These are phyloP conservation scores for Bombycilla garrulus DNA, from an alignment of 2,113 vertebrate species.

Conservation along the genomic window DNA sequence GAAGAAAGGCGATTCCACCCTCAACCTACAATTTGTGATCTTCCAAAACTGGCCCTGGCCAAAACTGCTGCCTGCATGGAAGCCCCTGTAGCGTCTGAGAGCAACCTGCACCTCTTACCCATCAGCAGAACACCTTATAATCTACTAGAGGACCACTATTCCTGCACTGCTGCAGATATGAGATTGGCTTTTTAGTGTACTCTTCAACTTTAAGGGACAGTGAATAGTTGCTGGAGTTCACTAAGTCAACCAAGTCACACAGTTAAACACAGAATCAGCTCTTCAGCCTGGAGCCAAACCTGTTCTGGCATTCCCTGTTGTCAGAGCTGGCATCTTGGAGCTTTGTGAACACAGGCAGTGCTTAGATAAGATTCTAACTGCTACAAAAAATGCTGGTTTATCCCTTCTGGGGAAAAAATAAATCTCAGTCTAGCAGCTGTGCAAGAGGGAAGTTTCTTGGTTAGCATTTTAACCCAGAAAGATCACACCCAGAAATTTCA, in stretches of 20 bases:
- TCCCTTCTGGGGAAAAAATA: not conserved
- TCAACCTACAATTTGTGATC: not conserved
- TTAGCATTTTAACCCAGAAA: not conserved
- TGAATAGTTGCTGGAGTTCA: not conserved
- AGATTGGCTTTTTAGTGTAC: not conserved
- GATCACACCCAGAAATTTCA: too few species aligned
- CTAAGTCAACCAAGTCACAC: not conserved
- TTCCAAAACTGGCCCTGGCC: not conserved
- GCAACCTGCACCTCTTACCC: not conserved
- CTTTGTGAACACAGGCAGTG: not conserved
- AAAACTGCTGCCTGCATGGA: not conserved
- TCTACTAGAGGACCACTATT: not conserved
- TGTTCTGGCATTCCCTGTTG: not conserved
- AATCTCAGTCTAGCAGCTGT: not conserved
- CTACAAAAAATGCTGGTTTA: not conserved
- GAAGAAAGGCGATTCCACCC: not conserved
- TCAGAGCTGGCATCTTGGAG: not conserved
- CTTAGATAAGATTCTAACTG: not conserved
- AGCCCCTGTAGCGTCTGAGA: not conserved
- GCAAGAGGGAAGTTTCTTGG: not conserved
- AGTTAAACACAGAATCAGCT: not conserved
- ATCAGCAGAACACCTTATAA: not conserved
- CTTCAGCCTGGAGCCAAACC: not conserved
- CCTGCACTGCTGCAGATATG: not conserved
- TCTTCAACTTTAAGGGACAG: not conserved